Evolutionary conservation across 1,140 invertebrate species (phyloP).

Genomic region (Pemphigus obesinymphae): DNA sequence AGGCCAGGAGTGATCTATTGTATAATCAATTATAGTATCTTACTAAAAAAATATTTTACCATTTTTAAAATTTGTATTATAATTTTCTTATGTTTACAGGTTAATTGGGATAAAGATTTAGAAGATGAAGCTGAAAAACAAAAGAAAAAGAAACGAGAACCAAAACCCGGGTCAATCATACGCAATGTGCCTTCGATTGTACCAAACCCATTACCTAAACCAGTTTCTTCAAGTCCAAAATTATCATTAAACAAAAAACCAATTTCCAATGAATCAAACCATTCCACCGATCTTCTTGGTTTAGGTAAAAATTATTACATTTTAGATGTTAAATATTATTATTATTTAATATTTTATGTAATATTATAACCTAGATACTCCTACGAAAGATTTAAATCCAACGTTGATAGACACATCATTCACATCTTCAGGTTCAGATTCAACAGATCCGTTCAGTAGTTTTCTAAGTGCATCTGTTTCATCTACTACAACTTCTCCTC

Average conservation of each 20-base stretch:
- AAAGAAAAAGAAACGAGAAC: conserved; percentile 62
- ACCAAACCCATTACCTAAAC: conserved; percentile 54
- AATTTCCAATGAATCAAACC: conserved; percentile 51
- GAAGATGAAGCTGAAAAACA: conserved; percentile 81
- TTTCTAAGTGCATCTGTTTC: conserved; percentile 66
- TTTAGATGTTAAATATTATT: too few relatives aligned
- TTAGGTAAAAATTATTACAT: conserved; percentile 56
- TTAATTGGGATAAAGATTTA: conserved; percentile 75
- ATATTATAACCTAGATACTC: background rate
- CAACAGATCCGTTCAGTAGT: conserved; percentile 64
- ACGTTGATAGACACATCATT: conserved; percentile 30
- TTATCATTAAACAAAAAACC: conserved; percentile 53
- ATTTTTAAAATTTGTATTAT: too few relatives aligned
- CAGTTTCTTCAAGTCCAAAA: conserved; percentile 60
- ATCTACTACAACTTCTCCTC: conserved; percentile 42
- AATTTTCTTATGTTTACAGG: conserved; percentile 49
- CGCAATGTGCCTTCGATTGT: conserved; percentile 46
- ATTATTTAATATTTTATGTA: too few relatives aligned
- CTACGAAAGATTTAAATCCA: conserved; percentile 32
- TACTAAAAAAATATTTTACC: too few relatives aligned
- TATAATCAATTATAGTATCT: too few relatives aligned
- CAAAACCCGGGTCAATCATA: conserved; percentile 39
- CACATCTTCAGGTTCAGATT: conserved; percentile 54
- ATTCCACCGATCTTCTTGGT: conserved; percentile 58
- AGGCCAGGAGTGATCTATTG: too few relatives aligned